A percentile compares a stretch with the other conserved stretches of the same genome.
These are phyloP conservation scores for Crocallis elinguaria DNA, from an alignment of 2,888 invertebrate genomes.

Conservation along the genomic window DNA sequence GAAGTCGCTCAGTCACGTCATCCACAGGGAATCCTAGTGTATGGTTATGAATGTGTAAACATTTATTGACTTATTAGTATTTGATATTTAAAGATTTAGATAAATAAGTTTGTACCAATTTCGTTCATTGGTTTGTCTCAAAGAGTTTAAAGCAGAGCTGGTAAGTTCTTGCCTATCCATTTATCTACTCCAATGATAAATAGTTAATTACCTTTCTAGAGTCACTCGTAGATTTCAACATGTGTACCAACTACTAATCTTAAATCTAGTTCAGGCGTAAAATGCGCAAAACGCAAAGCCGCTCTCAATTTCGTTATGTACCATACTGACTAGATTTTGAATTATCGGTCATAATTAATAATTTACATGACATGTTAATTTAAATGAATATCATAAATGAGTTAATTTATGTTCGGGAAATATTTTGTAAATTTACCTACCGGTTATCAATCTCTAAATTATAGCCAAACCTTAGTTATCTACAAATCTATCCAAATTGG, in stretches of 20 bases:
- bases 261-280: neutral
- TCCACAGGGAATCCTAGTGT: no score
- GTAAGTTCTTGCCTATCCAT: no score
- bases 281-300: conserved; percentile 5
- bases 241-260: neutral
- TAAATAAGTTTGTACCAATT: no score
- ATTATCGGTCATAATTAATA: conserved; percentile 9
- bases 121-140: no score
- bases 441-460: neutral
- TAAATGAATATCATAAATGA: neutral
- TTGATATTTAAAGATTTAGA: no score
- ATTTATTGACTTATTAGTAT: no score
- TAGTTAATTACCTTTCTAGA: no score
- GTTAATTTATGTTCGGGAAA: conserved; percentile 1
- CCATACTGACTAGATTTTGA: neutral
- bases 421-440: neutral
- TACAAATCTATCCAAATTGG: neutral
- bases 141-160: no score
- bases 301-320: conserved; percentile 2
- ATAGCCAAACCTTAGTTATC: neutral
- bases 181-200: no score
- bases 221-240: no score
- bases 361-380: conserved; percentile 11
- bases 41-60: no score
- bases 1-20: no score